Conservation (phyloP, 2,113 vertebrate species). For the Takifugu flavidus region DNA sequence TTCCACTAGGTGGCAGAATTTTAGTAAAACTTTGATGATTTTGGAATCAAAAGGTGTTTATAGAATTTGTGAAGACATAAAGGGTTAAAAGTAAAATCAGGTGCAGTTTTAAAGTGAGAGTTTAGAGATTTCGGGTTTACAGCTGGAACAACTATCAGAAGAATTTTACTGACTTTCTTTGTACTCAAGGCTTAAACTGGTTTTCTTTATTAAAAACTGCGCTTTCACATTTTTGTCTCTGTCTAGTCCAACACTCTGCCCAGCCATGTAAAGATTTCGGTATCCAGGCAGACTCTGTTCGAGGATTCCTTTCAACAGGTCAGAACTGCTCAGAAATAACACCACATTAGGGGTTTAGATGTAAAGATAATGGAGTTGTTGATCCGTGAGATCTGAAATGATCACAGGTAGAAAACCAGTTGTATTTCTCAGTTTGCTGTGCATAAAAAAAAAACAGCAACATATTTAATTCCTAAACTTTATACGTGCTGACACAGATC, state of each 20-base stretch:
- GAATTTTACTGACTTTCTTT: not conserved
- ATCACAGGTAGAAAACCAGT: too few relatives aligned
- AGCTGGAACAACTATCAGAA: too few relatives aligned
- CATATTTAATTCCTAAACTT: not conserved
- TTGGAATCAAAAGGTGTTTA: too few relatives aligned
- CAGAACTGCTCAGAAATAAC: slow-evolving; percentile 9
- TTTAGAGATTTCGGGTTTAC: too few relatives aligned
- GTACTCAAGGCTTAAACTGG: not conserved
- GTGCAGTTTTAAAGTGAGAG: too few relatives aligned
- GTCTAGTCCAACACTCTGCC: slow-evolving; percentile 89
- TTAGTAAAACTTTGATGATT: too few relatives aligned
- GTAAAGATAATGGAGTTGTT: not conserved
- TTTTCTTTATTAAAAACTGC: not conserved
- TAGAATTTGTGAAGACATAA: too few relatives aligned
- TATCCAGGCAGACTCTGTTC: slow-evolving; percentile 94
- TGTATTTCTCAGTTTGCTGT: too few relatives aligned
- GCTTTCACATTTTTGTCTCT: slow-evolving; percentile 8
- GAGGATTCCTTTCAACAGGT: slow-evolving; percentile 99
- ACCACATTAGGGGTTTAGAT: not conserved
- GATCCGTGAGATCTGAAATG: too few relatives aligned
- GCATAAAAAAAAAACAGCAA: not conserved
- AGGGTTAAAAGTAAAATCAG: too few relatives aligned
- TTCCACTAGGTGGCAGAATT: too few relatives aligned
- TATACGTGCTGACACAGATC: slow-evolving; percentile 74
- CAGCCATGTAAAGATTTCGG: slow-evolving; percentile 96